These are phyloP conservation scores for Euura saliciscinereae DNA, from an alignment of 1,140 invertebrate species.

Conservation along the genomic window DNA sequence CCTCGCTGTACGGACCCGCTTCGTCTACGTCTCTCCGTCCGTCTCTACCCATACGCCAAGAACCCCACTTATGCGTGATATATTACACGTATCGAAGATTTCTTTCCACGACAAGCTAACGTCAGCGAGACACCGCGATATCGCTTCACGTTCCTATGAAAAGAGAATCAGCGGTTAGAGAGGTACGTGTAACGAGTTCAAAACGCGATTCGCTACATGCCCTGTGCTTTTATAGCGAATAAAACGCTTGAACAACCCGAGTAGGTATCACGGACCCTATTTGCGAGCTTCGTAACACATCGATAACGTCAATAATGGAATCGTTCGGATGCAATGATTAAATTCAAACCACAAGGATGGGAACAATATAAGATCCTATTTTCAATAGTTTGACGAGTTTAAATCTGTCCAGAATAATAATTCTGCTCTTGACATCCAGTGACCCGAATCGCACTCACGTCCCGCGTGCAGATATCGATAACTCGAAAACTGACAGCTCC, in stretches of 20 bases:
- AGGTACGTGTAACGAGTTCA: not conserved
- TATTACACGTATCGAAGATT: slow-evolving; percentile 5
- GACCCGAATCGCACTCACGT: too few species aligned
- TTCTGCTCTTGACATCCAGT: too few species aligned
- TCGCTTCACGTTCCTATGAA: not conserved
- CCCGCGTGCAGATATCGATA: too few species aligned
- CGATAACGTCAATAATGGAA: too few species aligned
- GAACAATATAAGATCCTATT: too few species aligned
- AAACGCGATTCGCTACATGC: not conserved
- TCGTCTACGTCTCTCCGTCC: not conserved
- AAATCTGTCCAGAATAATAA: too few species aligned
- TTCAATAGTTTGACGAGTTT: too few species aligned
- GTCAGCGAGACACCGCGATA: not conserved
- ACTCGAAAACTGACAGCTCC: too few species aligned
- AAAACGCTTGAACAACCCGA: not conserved
- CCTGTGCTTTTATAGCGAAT: not conserved
- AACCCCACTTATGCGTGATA: slow-evolving; percentile 9
- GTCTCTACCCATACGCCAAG: slow-evolving; percentile 7
- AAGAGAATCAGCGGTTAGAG: not conserved
- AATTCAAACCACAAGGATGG: too few species aligned
- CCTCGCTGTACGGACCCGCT: not conserved
- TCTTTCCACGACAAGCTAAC: not conserved
- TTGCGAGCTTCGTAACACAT: too few species aligned
- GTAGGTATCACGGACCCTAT: not conserved
- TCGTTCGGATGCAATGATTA: too few species aligned